Base-by-base conservation (phyloP, 2,888 invertebrate genomes). In the Epinotia bilunana region DNA sequence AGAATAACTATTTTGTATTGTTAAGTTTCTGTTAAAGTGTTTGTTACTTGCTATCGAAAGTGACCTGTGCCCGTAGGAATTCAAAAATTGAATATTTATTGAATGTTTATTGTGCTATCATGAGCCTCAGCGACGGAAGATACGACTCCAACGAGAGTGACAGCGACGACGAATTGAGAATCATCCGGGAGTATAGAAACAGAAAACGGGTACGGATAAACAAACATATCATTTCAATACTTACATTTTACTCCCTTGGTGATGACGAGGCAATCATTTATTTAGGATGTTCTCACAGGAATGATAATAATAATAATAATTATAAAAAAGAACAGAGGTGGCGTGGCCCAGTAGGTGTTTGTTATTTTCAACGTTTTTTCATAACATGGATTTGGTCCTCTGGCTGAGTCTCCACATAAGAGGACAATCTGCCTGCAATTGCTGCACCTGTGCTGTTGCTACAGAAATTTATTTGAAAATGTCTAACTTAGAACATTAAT, bases 111-210 rank as follows among this genome's bases (percentile, higher is more conserved):
- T 53, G 73, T 49, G 58, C 46, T 39, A 65, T 57, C 58, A 77
- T 78, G 78, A 61, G 62, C 70, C 60, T 62, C 60, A 61, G 23
- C 39, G 49, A 43, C n/a, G 43, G 64, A 43, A 68, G 57, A 43
- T 76, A 64, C 57, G 77, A 77, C 20, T 77, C 79, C 20, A 79
- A 78, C 55, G 82, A 80, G 43, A 80, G 80, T 39, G 82, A 84
- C 76, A 83, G 83, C 65, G 82, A 83, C 72, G 80, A 81, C 39
- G 82, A 82, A 76, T 16, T 78, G 43, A 79, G 79, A 60, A 80
- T 83, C 43, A 73, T 82, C 65, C 77, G 78, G 23, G 76, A 80
- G 49, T 82, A 77, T 72, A 80, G 79, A 77, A 79, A 78, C 46
- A 79, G 67, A 77, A 72, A 77, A 55, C 70, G 81, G 84, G 83